A percentile compares a stretch with the other conserved stretches of the same genome.
phyloP scores from a whole-genome alignment of 2,888 invertebrate species.

The Parnassius mnemosyne region DNA sequence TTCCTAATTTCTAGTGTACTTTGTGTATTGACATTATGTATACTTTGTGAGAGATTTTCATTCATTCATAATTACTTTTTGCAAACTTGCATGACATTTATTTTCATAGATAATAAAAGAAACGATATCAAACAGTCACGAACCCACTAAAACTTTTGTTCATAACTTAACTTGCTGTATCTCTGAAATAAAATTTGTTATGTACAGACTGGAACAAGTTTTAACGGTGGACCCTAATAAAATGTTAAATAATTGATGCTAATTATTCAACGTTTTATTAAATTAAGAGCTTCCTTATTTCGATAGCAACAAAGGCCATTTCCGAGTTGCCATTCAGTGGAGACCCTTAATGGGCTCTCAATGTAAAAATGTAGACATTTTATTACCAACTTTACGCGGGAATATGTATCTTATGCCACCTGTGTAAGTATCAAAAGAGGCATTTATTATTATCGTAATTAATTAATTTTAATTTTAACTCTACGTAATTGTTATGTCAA shows the following conservation, averaged over 20 bases:
- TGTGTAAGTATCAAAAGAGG: constrained; percentile 4
- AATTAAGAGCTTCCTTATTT: constrained; percentile 24
- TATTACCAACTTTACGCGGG: constrained; percentile 1
- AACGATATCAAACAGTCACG: constrained; percentile 3
- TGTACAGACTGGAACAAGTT: constrained; percentile 14
- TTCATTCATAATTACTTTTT: too few relatives aligned
- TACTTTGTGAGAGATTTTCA: too few relatives aligned
- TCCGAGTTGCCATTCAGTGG: constrained; percentile 12
- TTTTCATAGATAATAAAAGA: background rate
- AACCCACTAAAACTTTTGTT: constrained; percentile 15
- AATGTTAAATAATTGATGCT: constrained; percentile 25
- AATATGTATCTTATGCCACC: constrained; percentile 20
- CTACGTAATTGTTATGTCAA: constrained; percentile 14
- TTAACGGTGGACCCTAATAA: constrained; percentile 26
- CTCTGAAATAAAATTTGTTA: constrained; percentile 23
- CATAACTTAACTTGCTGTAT: constrained; percentile 16
- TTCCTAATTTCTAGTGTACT: too few relatives aligned
- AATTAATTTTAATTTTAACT: constrained; percentile 17
- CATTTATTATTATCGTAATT: constrained; percentile 2
- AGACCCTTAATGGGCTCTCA: constrained; percentile 17
- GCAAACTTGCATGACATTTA: background rate
- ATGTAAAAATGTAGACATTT: constrained; percentile 15
- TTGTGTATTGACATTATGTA: too few relatives aligned
- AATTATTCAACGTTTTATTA: constrained; percentile 27
- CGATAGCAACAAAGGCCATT: constrained; percentile 22